Conservation (phyloP, 37 sponge, comb jelly and placozoan genomes). For the Geodia barretti region DNA sequence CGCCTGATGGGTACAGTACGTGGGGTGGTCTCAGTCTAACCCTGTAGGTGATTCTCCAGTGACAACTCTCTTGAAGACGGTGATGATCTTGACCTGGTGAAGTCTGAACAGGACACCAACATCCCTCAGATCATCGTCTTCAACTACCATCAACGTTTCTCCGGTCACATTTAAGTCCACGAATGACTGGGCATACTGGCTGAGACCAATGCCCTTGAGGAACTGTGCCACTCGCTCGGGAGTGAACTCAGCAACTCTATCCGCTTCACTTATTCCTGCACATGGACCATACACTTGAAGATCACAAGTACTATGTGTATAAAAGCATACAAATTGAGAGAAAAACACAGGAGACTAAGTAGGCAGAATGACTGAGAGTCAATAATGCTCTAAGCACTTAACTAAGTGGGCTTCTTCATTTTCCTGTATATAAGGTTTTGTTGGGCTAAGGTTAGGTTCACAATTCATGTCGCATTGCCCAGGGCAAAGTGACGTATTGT, state of each 20-base stretch:
- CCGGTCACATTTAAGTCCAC: conserved; percentile 42
- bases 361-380: no score
- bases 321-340: no score
- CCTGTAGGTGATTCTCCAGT: background rate
- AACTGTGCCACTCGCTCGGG: conserved; percentile 41
- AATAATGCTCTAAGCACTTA: no score
- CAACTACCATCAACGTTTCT: conserved; percentile 46
- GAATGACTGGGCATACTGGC: conserved; percentile 36
- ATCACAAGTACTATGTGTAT: no score
- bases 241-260: background rate
- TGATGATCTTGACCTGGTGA: conserved; percentile 35
- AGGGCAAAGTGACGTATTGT: no score
- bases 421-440: no score
- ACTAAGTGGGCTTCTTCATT: no score
- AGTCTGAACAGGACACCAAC: conserved; percentile 43
- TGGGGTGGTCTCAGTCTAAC: background rate
- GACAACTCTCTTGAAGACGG: background rate
- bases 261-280: no score
- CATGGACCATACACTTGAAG: no score
- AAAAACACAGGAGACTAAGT: no score
- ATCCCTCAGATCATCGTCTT: conserved; percentile 24
- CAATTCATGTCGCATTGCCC: no score
- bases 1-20: background rate
- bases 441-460: no score
- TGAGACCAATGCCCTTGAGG: conserved; percentile 33